A percentile compares a stretch with the other conserved stretches of the same genome.
Evolutionary conservation across 2,113 vertebrate species (phyloP).

Genomic region (Burhinus bistriatus): DNA sequence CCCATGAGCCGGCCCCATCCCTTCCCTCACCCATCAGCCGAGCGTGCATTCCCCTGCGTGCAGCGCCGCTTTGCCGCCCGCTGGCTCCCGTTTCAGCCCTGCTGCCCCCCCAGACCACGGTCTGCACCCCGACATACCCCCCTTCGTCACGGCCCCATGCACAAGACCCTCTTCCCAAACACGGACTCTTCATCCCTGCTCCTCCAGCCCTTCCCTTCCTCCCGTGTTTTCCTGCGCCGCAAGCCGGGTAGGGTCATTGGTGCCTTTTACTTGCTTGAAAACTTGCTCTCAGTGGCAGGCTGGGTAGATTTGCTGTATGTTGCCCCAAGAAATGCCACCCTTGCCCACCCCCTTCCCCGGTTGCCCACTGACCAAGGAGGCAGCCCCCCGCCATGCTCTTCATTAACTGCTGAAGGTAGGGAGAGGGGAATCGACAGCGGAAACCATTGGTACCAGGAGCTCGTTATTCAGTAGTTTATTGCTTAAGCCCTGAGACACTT

Average conservation of each 20-base stretch:
- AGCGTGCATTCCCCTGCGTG: too few species aligned
- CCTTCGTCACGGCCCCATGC: accelerated
- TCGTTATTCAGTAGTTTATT: not conserved
- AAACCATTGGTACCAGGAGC: not conserved
- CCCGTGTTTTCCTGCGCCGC: accelerated
- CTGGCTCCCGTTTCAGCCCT: not conserved
- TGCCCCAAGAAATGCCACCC: not conserved
- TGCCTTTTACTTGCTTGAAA: not conserved
- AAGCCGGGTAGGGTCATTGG: accelerated
- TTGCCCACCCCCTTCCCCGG: not conserved
- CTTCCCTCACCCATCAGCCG: not conserved
- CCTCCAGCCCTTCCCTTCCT: not conserved
- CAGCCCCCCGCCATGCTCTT: accelerated
- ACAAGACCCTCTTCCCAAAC: not conserved
- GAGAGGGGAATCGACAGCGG: not conserved
- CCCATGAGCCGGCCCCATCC: accelerated
- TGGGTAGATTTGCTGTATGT: not conserved
- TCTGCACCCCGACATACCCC: accelerated
- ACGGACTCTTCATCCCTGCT: not conserved
- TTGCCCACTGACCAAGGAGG: not conserved
- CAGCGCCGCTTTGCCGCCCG: not conserved
- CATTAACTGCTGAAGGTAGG: not conserved
- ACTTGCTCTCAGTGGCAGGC: not conserved
- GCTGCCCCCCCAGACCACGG: too few species aligned
- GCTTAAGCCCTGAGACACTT: not conserved